phyloP scores from a whole-genome alignment of 2,113 vertebrate species.

The Camarhynchus parvulus region DNA sequence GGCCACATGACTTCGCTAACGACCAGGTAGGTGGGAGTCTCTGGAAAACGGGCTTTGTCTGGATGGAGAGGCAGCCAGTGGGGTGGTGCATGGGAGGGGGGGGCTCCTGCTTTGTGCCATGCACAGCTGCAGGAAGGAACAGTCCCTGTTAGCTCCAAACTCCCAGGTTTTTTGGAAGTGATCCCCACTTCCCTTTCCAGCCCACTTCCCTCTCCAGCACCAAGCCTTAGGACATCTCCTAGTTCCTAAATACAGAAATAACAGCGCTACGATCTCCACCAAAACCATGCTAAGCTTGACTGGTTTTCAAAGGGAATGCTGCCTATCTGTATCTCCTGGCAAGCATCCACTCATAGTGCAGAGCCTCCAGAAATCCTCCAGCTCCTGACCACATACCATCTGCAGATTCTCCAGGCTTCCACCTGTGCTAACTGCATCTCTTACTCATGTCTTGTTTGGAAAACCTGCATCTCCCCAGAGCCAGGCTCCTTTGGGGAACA shows the following conservation, averaged over 20 bases:
- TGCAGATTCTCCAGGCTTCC: not conserved
- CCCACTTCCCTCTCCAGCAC: not conserved
- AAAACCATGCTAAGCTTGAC: not conserved
- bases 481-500: not conserved
- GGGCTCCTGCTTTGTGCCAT: not conserved
- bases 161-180: not conserved
- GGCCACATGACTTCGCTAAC: constrained; percentile 57
- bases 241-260: not conserved
- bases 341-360: not conserved
- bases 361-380: not conserved
- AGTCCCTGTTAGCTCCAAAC: not conserved
- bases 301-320: not conserved
- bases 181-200: not conserved
- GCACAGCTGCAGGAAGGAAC: not conserved
- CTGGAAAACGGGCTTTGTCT: not conserved
- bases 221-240: not conserved
- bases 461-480: not conserved
- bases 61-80: not conserved
- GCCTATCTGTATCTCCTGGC: not conserved
- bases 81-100: not conserved
- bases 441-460: not conserved
- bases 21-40: constrained; percentile 49
- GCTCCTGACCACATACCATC: not conserved
- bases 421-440: not conserved
- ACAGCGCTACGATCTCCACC: not conserved